Percentiles rank a stretch among this genome's conserved stretches.
Conservation (phyloP, 2,113 vertebrate species). For the Strix aluco region DNA sequence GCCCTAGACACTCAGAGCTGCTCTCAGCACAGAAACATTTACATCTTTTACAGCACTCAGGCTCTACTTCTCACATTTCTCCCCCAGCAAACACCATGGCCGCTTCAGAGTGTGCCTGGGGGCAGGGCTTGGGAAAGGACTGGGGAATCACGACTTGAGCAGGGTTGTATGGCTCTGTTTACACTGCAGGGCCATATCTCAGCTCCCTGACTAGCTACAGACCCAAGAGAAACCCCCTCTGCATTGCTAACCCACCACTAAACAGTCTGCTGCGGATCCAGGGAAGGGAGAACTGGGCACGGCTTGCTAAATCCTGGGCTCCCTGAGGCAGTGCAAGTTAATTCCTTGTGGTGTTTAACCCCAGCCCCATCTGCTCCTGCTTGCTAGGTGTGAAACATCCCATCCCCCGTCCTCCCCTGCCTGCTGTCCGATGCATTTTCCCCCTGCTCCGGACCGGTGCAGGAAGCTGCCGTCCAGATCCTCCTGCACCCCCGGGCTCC, state of each 20-base stretch:
- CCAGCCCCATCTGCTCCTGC: constrained; percentile 20
- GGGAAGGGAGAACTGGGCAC: not conserved
- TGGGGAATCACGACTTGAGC: not conserved
- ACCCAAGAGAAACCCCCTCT: not conserved
- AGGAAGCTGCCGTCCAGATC: not conserved
- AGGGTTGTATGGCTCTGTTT: constrained; percentile 3
- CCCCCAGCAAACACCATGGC: constrained; percentile 17
- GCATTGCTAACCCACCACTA: not conserved
- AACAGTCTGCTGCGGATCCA: not conserved
- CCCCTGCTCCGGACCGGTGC: not conserved
- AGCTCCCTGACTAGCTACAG: constrained; percentile 8
- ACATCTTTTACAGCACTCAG: constrained; percentile 79
- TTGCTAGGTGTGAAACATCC: constrained; percentile 51
- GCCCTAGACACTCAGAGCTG: constrained; percentile 86
- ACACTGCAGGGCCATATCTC: constrained; percentile 22
- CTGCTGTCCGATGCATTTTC: not conserved
- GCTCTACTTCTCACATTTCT: constrained; percentile 43
- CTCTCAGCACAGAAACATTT: constrained; percentile 76
- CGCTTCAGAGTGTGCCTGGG: not conserved
- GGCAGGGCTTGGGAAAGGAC: not conserved
- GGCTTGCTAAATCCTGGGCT: not conserved
- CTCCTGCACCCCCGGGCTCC: rapidly evolving
- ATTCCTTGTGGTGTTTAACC: not conserved
- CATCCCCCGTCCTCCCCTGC: not conserved
- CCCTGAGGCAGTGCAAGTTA: not conserved